Percentiles rank a stretch among this genome's conserved stretches.
Evolutionary conservation across 2,888 invertebrate species (phyloP).

Genomic region (Sarcophaga variegata): DNA sequence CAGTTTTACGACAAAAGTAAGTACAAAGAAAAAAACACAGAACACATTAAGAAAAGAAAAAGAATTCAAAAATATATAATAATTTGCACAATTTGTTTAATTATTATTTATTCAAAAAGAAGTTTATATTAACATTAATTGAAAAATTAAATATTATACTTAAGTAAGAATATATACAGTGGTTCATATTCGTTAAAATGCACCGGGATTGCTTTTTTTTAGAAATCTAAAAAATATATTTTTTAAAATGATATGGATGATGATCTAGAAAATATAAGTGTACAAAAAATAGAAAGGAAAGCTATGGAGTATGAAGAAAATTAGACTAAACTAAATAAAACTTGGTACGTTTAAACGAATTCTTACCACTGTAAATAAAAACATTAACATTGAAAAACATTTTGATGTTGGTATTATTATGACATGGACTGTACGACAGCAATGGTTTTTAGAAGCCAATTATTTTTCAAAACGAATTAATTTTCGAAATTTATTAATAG

Average conservation of each 20-base stretch:
- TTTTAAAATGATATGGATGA: too few species aligned
- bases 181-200: too few species aligned
- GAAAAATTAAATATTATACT: too few species aligned
- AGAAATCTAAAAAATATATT: too few species aligned
- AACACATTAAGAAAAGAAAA: conserved; percentile 41
- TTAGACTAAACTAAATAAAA: too few species aligned
- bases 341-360: too few species aligned
- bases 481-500: background rate
- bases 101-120: background rate
- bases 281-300: too few species aligned
- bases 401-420: conserved; percentile 37
- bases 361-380: background rate
- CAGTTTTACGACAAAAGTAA: conserved; percentile 47
- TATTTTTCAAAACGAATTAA: conserved; percentile 23
- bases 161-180: background rate
- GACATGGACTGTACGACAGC: conserved; percentile 61
- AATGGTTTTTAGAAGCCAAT: conserved; percentile 45
- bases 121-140: background rate
- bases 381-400: conserved; percentile 51
- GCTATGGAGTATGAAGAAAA: too few species aligned
- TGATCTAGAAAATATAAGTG: too few species aligned
- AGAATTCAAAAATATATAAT: background rate
- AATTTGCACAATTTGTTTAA: background rate
- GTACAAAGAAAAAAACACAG: conserved; percentile 42
- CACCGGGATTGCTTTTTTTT: background rate